These are phyloP conservation scores for Xiphophorus couchianus DNA, from an alignment of 2,113 vertebrate species.

Conservation along the genomic window DNA sequence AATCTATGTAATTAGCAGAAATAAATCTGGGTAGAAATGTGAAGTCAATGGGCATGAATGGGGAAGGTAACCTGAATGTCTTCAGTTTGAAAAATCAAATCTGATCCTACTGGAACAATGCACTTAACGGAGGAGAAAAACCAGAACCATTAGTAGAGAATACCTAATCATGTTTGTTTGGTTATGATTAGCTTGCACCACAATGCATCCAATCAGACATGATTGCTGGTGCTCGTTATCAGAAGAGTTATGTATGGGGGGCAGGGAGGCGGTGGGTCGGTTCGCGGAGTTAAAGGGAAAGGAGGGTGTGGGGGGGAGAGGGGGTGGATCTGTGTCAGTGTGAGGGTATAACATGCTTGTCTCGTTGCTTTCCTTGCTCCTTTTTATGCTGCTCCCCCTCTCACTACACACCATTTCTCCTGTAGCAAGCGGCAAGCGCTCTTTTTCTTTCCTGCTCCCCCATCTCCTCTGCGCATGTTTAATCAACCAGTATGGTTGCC, in stretches of 20 bases:
- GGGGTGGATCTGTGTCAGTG: constrained; percentile 50
- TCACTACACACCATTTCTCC: constrained; percentile 38
- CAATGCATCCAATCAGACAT: constrained; percentile 21
- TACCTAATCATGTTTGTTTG: constrained; percentile 11
- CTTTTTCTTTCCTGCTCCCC: constrained; percentile 56
- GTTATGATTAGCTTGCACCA: constrained; percentile 7
- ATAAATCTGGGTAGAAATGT: not conserved
- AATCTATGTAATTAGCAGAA: too few relatives aligned
- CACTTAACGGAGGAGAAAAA: not conserved
- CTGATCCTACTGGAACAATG: not conserved
- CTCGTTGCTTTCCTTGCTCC: constrained; percentile 61
- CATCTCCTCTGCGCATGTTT: constrained; percentile 86
- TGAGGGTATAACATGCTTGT: constrained; percentile 56
- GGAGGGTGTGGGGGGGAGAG: not conserved
- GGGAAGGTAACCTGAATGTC: not conserved
- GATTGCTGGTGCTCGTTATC: constrained; percentile 35
- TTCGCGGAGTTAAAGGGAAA: constrained; percentile 26
- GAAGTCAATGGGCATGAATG: too few relatives aligned
- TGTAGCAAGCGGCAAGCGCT: constrained; percentile 60
- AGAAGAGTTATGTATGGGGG: constrained; percentile 40
- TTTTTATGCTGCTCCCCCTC: constrained; percentile 55
- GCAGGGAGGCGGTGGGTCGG: constrained; percentile 49
- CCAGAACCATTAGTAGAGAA: constrained; percentile 7
- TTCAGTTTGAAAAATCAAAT: not conserved
- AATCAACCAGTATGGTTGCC: constrained; percentile 92